Evolutionary conservation across 2,797 vertebrate genomes (phyloP).

Genomic region (Myotis planiceps): DNA sequence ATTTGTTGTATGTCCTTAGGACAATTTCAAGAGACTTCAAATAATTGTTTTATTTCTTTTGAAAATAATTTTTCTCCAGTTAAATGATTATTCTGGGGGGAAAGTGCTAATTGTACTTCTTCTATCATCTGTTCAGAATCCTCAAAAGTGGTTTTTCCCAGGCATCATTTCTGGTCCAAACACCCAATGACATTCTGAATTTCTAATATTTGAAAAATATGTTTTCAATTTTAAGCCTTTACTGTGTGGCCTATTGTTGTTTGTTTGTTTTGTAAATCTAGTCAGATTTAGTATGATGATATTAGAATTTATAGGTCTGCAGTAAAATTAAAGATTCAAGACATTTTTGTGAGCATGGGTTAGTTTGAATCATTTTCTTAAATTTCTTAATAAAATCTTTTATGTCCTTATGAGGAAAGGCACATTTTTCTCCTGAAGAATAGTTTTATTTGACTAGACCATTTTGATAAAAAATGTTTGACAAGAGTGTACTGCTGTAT

Average conservation of each 20-base stretch:
- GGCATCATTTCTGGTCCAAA: not conserved
- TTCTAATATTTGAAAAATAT: not conserved
- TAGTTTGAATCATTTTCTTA: not conserved
- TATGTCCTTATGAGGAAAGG: conserved; percentile 5
- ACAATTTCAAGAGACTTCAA: not conserved
- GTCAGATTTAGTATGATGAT: not conserved
- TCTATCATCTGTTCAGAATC: not conserved
- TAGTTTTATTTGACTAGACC: not conserved
- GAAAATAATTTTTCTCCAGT: not conserved
- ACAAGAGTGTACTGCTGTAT: not conserved
- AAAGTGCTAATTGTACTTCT: not conserved
- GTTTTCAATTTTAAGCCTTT: not conserved
- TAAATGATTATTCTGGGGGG: not conserved
- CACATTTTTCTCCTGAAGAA: not conserved
- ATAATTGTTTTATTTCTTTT: not conserved
- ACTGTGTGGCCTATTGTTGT: not conserved
- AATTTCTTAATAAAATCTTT: conserved; percentile 7
- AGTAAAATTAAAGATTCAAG: conserved; percentile 2
- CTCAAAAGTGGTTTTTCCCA: not conserved
- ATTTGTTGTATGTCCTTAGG: not conserved
- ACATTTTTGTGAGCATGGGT: conserved; percentile 1
- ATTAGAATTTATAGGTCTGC: not conserved
- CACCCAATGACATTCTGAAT: not conserved
- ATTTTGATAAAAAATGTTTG: not conserved
- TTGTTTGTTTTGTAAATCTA: not conserved